Evolutionary conservation across 2,797 vertebrate species (phyloP).

Genomic region (Xerus rutilus): DNA sequence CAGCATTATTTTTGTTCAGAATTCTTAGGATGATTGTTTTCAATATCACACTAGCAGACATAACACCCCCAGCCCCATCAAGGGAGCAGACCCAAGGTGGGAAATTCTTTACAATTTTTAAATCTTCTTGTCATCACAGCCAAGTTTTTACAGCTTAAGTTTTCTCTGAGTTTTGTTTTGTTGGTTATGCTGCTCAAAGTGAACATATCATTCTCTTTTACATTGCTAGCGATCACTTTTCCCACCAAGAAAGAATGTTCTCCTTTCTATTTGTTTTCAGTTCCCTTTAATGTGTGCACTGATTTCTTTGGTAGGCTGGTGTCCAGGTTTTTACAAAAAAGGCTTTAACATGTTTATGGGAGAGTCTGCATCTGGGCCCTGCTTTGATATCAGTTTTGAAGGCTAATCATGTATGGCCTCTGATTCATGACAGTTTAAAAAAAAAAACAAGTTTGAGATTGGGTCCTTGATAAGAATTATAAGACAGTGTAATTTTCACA

Average conservation of each 20-base stretch:
- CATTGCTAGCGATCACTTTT: constrained; percentile 23
- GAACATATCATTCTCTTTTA: constrained; percentile 66
- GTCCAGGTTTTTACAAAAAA: constrained; percentile 33
- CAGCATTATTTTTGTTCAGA: constrained; percentile 47
- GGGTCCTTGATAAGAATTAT: background rate
- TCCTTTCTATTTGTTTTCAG: constrained; percentile 64
- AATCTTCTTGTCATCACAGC: constrained; percentile 41
- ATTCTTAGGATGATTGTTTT: constrained; percentile 52
- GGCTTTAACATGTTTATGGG: background rate
- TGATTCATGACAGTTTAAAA: constrained; percentile 18
- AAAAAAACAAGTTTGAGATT: constrained; percentile 49
- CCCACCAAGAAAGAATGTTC: background rate
- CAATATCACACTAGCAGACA: constrained; percentile 49
- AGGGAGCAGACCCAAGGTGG: constrained; percentile 38
- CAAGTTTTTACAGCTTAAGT: constrained; percentile 64
- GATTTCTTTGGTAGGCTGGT: constrained; percentile 40
- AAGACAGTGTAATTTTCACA: constrained; percentile 32
- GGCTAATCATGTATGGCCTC: constrained; percentile 18
- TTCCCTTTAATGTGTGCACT: constrained; percentile 43
- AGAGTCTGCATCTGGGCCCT: constrained; percentile 25
- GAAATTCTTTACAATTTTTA: constrained; percentile 54
- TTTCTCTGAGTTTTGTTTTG: constrained; percentile 65
- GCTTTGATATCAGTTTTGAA: constrained; percentile 60
- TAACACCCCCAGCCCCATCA: constrained; percentile 20
- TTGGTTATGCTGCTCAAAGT: constrained; percentile 55